A percentile compares a stretch with the other conserved stretches of the same genome.
Conservation (phyloP, 2,888 invertebrate species). For the Dasypogon diadema region DNA sequence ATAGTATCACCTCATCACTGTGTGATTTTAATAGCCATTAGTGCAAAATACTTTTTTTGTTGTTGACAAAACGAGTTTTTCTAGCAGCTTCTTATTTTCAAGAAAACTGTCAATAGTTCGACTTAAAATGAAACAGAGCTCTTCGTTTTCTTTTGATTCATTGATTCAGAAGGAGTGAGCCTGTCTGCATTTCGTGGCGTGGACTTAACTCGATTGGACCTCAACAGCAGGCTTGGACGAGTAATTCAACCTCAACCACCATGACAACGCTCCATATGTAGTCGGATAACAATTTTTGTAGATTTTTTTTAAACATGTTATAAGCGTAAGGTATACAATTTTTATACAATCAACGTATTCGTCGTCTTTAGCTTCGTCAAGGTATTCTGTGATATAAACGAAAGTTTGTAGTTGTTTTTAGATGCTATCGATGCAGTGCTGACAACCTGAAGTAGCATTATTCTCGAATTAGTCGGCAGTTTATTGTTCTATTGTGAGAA, state of each 20-base stretch:
- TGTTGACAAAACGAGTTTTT: slow-evolving; percentile 22
- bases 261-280: slow-evolving; percentile 61
- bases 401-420: neutral
- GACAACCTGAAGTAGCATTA: neutral
- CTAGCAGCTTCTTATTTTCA: slow-evolving; percentile 13
- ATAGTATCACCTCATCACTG: slow-evolving; percentile 46
- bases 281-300: slow-evolving; percentile 29
- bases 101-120: neutral
- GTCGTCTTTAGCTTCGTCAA: neutral
- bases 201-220: slow-evolving; percentile 60
- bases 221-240: slow-evolving; percentile 49
- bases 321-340: slow-evolving; percentile 20
- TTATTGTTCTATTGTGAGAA: too few species aligned
- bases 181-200: slow-evolving; percentile 60
- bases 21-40: slow-evolving; percentile 22
- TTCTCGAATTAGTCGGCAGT: neutral
- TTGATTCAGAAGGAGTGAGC: slow-evolving; percentile 56
- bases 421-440: slow-evolving; percentile 1
- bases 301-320: slow-evolving; percentile 1
- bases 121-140: slow-evolving; percentile 5
- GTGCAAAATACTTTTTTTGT: neutral
- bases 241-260: slow-evolving; percentile 59
- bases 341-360: neutral
- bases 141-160: slow-evolving; percentile 4
- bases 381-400: slow-evolving; percentile 17